Base-by-base conservation (phyloP, 2,797 vertebrate genomes). In the Cuculus canorus region DNA sequence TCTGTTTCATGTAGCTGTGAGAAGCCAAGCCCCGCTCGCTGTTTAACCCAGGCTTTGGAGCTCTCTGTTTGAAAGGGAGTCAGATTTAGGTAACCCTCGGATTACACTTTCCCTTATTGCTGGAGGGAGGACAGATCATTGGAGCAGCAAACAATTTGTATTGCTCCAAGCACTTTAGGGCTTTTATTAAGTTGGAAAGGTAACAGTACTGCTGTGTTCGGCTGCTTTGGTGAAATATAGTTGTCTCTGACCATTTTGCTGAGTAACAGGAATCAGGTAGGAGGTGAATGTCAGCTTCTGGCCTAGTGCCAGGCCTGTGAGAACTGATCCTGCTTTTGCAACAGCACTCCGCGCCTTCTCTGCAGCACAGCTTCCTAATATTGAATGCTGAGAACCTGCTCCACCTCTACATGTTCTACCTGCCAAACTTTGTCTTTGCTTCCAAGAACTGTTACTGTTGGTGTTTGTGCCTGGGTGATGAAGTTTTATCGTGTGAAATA, bases 351-450 rank as follows among this genome's bases (percentile, higher is more conserved):
- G 47, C 35, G 30, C 32, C 41, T 79, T 64, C 56, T 91, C 43
- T 84, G 76, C 72, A 81, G 48, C 13, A 72, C n/a, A 52, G 52
- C 77, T 82, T 91, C 59, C 53, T 88, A 3, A 65, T 65, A 39
- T 1, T 4, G 8, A 69, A 53, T 0, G 17, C 78, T 88, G 39
- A 92, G 71, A 77, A 53, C 66, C 83, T 95, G 57, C 68, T 86
- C 65, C 56, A 75, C 95, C 93, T 90, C 70, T 94, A 1, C 83
- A 80, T 95, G 35, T 94, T 93, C 95, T 95, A 68, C 84, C 85
- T 93, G 91, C 91, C 96, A 41, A 95, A 92, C 90, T 94, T 94
- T 96, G 91, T 86, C 80, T 96, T 96, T 96, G 90, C 94, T 92
- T 91, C 80, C 68, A 61, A 92, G 91, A 95, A 45, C 95, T 96